phyloP scores from a whole-genome alignment of 2,888 invertebrate species.

The Eupsilia transversa region DNA sequence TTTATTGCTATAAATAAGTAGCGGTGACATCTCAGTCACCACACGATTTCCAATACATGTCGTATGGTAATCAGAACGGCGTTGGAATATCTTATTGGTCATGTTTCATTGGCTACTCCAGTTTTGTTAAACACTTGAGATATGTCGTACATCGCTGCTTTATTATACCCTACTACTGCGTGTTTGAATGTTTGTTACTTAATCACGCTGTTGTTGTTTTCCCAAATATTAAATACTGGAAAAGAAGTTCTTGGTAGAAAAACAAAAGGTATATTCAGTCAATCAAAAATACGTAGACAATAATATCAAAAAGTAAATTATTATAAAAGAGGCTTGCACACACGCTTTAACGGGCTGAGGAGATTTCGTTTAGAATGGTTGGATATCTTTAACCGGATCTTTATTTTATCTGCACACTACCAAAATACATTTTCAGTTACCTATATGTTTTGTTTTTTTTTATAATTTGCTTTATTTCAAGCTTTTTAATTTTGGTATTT shows the following conservation, averaged over 20 bases:
- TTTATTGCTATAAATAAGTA: constrained; percentile 59
- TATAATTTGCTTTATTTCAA: background rate
- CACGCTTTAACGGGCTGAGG: background rate
- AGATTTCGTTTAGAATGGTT: background rate
- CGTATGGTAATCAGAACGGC: constrained; percentile 43
- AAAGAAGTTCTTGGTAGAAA: no score
- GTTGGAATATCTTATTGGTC: constrained; percentile 60
- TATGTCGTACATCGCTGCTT: constrained; percentile 41
- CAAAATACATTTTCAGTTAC: no score
- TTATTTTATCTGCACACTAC: no score
- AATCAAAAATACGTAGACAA: no score
- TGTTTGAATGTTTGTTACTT: background rate
- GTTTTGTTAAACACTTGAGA: constrained; percentile 28
- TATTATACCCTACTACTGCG: background rate
- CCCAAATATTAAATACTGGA: no score
- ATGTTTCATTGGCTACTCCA: constrained; percentile 34
- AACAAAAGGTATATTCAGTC: no score
- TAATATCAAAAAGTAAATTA: no score
- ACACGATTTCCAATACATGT: constrained; percentile 29
- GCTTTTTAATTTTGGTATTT: background rate
- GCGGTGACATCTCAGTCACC: constrained; percentile 26
- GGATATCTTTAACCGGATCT: background rate
- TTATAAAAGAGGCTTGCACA: no score
- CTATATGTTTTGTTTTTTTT: no score
- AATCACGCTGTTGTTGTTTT: no score